Percentiles rank a stretch among this genome's conserved stretches.
These are phyloP conservation scores for Seladonia tumulorum DNA, from an alignment of 2,888 invertebrate species.

Conservation along the genomic window DNA sequence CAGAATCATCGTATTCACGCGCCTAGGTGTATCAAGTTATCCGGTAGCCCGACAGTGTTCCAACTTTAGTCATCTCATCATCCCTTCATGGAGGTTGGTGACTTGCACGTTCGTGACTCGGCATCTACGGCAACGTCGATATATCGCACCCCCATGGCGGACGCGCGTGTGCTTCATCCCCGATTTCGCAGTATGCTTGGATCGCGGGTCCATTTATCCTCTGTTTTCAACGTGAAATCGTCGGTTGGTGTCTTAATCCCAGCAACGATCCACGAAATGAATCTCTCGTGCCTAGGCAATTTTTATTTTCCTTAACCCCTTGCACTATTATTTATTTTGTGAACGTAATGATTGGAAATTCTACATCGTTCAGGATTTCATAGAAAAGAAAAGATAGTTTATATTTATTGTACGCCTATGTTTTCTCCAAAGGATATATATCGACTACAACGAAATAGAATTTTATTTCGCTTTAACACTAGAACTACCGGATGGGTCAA, in stretches of 20 bases:
- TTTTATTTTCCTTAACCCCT: no score
- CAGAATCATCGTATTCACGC: slow-evolving; percentile 72
- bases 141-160: slow-evolving; percentile 48
- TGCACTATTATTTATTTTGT: no score
- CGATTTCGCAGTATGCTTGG: slow-evolving; percentile 58
- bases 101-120: slow-evolving; percentile 78
- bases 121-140: slow-evolving; percentile 64
- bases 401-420: no score
- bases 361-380: no score
- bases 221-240: slow-evolving; percentile 53
- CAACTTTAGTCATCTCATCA: slow-evolving; percentile 78
- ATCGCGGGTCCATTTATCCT: slow-evolving; percentile 69
- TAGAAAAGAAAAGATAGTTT: no score
- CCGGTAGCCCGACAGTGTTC: slow-evolving; percentile 64
- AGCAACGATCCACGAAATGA: no score
- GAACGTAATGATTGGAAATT: no score
- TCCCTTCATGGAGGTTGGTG: slow-evolving; percentile 75
- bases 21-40: slow-evolving; percentile 78
- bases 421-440: no score
- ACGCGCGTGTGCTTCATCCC: slow-evolving; percentile 56
- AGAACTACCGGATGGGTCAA: no score
- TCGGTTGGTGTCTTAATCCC: not conserved
- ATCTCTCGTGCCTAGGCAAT: no score
- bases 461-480: no score
- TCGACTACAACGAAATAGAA: no score